phyloP scores from a whole-genome alignment of 2,797 vertebrate genomes.

The Myotis daubentonii region DNA sequence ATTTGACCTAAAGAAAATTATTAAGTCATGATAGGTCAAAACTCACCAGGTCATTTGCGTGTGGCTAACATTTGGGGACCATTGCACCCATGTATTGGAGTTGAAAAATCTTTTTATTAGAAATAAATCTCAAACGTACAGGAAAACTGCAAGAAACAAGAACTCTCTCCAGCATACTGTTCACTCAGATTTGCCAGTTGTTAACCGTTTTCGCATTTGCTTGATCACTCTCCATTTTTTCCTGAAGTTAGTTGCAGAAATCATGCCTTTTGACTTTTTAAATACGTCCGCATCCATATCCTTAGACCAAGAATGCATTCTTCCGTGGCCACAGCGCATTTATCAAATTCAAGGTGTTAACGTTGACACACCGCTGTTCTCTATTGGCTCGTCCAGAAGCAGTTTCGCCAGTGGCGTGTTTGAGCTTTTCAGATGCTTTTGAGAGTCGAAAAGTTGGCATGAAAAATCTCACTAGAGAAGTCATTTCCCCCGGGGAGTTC shows the following conservation, averaged over 20 bases:
- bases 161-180: fast-evolving
- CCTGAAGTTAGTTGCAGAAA: background rate
- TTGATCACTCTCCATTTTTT: background rate
- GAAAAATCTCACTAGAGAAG: background rate
- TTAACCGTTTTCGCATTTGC: fast-evolving
- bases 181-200: fast-evolving
- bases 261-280: background rate
- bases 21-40: background rate
- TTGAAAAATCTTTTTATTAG: background rate
- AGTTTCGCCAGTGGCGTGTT: background rate
- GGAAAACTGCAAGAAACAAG: background rate
- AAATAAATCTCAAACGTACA: background rate
- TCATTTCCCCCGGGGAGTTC: background rate
- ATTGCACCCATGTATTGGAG: fast-evolving
- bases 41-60: background rate
- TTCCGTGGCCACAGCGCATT: fast-evolving
- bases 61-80: background rate
- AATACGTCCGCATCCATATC: fast-evolving
- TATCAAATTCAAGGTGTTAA: background rate
- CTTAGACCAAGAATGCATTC: background rate
- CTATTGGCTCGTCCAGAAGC: fast-evolving
- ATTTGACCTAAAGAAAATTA: background rate
- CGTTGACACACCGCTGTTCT: fast-evolving
- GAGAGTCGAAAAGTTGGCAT: background rate
- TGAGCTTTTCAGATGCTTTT: conserved; percentile 1